These are phyloP conservation scores for Deroplatys truncata DNA, from an alignment of 2,888 invertebrate species.

Conservation along the genomic window DNA sequence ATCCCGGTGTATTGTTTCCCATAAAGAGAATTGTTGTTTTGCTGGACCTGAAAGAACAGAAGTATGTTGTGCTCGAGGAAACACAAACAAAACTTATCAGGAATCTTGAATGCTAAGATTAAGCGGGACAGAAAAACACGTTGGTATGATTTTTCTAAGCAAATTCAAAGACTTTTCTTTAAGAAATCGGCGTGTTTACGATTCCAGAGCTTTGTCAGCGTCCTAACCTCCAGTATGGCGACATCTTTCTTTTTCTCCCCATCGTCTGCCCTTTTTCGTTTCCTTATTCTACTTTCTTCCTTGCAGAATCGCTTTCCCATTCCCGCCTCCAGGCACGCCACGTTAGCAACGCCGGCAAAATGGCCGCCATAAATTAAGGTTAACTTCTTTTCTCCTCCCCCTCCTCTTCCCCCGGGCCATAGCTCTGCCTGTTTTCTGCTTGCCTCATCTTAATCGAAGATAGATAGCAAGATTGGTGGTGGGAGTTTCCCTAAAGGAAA, in stretches of 20 bases:
- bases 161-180: background rate
- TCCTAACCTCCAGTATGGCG: background rate
- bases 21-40: too few species aligned
- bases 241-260: background rate
- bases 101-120: background rate
- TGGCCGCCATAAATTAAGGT: conserved; percentile 26
- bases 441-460: conserved; percentile 24
- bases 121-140: background rate
- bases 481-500: background rate
- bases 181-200: conserved; percentile 16
- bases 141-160: background rate
- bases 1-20: too few species aligned
- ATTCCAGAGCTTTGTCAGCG: background rate
- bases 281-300: background rate
- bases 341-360: conserved; percentile 23
- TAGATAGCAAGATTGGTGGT: conserved; percentile 19
- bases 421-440: conserved; percentile 19
- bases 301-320: conserved; percentile 25
- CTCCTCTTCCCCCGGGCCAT: conserved; percentile 9
- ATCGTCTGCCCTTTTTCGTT: background rate
- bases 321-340: conserved; percentile 15
- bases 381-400: conserved; percentile 23
- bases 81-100: background rate
- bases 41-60: background rate
- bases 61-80: too few species aligned